These are phyloP conservation scores for Lepidocolaptes lacrymiger DNA, from an alignment of 2,797 vertebrate species.

Conservation along the genomic window DNA sequence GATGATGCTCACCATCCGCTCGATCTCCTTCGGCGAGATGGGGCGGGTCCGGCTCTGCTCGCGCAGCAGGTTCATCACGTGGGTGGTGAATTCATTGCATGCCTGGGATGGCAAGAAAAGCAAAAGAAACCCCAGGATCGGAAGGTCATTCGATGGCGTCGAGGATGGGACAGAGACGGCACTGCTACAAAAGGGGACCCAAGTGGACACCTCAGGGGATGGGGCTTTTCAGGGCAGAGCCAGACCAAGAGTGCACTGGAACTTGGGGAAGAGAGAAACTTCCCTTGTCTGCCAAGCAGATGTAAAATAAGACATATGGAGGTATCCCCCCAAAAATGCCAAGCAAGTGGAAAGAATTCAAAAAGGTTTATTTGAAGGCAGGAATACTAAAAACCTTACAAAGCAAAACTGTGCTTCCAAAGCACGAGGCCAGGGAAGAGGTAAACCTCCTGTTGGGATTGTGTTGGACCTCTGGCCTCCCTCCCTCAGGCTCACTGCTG, in stretches of 20 bases:
- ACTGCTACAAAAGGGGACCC: background rate
- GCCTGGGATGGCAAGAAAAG: conserved; percentile 80
- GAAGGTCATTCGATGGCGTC: background rate
- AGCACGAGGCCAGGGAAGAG: too few species aligned
- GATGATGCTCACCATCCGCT: conserved; percentile 98
- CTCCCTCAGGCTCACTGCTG: too few species aligned
- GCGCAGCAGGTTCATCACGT: conserved; percentile 96
- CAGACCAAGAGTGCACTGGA: background rate
- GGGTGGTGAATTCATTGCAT: conserved; percentile 97
- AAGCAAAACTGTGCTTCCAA: too few species aligned
- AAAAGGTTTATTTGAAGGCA: too few species aligned
- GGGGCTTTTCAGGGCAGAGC: background rate
- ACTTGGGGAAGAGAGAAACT: background rate
- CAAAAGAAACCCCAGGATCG: conserved; percentile 58
- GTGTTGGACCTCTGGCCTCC: too few species aligned
- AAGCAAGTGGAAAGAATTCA: too few species aligned
- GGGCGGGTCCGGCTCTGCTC: conserved; percentile 95
- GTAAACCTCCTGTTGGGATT: too few species aligned
- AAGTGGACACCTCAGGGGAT: background rate
- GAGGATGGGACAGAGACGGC: background rate
- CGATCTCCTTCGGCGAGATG: conserved; percentile 97
- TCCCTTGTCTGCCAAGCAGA: background rate
- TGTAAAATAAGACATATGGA: too few species aligned
- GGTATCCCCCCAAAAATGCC: too few species aligned
- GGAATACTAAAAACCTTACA: too few species aligned